phyloP scores from a whole-genome alignment of 1,140 invertebrate species.

The Acyrthosiphon pisum region DNA sequence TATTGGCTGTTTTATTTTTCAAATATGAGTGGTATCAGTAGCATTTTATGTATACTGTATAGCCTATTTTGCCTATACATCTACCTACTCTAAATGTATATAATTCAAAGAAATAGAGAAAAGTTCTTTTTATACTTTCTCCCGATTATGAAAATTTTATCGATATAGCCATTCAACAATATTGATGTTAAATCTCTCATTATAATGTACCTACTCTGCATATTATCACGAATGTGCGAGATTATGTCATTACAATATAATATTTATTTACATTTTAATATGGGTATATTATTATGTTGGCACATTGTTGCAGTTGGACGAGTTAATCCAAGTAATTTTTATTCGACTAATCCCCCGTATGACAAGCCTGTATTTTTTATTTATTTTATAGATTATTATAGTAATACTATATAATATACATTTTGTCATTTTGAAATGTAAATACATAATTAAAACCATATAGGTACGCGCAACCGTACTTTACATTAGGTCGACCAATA shows the following conservation, averaged over 20 bases:
- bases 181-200: background rate
- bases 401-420: background rate
- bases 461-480: background rate
- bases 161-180: background rate
- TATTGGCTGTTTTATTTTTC: background rate
- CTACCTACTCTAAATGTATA: background rate
- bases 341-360: background rate
- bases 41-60: background rate
- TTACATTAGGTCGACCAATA: background rate
- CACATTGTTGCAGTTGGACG: background rate
- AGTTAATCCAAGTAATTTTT: background rate
- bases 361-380: background rate
- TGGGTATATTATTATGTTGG: background rate
- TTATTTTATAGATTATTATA: background rate
- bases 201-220: background rate
- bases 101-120: background rate
- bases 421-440: background rate
- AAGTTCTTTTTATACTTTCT: background rate
- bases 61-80: no score
- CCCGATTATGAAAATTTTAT: background rate
- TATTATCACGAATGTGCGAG: background rate
- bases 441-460: background rate
- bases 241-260: background rate
- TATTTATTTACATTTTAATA: no score
- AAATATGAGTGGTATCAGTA: background rate